Evolutionary conservation across 2,888 invertebrate genomes (phyloP).

Genomic region (Melangyna quadrimaculata): DNA sequence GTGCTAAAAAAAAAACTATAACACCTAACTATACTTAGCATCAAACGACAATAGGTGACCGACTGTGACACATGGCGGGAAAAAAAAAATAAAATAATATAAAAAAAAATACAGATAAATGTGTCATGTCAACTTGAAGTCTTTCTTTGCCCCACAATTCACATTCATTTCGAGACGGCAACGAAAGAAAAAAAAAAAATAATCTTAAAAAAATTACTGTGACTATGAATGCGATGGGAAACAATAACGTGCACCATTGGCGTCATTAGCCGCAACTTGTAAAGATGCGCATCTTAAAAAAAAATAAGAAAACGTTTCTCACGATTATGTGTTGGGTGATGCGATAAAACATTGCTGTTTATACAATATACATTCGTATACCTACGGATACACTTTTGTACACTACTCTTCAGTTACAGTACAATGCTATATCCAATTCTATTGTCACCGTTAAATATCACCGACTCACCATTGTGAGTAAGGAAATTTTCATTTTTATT

Average conservation of each 20-base stretch:
- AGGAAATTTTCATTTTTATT: conserved; percentile 9
- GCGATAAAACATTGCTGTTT: not conserved
- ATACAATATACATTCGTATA: not conserved
- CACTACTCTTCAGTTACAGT: not conserved
- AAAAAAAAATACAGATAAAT: not conserved
- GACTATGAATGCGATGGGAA: conserved; percentile 25
- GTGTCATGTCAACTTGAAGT: conserved; percentile 31
- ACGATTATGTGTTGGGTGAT: conserved; percentile 17
- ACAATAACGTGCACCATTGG: conserved; percentile 50
- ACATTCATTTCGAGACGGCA: not conserved
- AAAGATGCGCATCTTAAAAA: conserved; percentile 39
- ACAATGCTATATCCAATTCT: not conserved
- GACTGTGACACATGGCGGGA: not conserved
- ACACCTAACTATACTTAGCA: conserved; percentile 23
- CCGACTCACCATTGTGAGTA: not conserved
- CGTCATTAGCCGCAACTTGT: conserved; percentile 42
- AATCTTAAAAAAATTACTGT: not conserved
- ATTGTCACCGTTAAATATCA: conserved; percentile 26
- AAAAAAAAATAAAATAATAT: not conserved
- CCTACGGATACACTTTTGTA: not conserved
- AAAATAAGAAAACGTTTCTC: conserved; percentile 18
- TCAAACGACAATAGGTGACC: conserved; percentile 5
- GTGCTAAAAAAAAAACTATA: conserved; percentile 27
- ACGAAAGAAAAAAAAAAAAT: not conserved
- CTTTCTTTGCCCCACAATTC: conserved; percentile 20